Evolutionary conservation across 1,140 invertebrate species (phyloP).

Genomic region (Cardiocondyla obscurior): DNA sequence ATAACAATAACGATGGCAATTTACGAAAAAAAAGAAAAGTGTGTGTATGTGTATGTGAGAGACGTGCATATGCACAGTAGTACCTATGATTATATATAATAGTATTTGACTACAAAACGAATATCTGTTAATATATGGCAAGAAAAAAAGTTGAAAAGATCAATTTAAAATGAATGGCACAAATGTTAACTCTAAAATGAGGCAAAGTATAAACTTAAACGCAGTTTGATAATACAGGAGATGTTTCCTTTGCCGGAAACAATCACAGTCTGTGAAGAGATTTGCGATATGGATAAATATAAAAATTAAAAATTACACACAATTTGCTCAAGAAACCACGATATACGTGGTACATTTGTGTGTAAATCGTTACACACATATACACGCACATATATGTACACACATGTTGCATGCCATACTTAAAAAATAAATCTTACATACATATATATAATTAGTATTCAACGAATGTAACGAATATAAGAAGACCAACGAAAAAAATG

Average conservation of each 20-base stretch:
- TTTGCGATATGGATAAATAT: constrained; percentile 58
- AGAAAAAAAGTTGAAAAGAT: constrained; percentile 64
- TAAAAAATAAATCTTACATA: constrained; percentile 66
- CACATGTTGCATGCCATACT: neutral
- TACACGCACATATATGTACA: neutral
- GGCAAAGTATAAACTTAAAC: constrained; percentile 29
- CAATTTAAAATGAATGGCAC: constrained; percentile 72
- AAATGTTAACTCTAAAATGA: constrained; percentile 65
- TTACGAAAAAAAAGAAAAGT: constrained; percentile 7
- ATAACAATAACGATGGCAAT: constrained; percentile 3
- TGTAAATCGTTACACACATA: neutral
- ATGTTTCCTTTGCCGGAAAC: constrained; percentile 51
- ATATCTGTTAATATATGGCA: constrained; percentile 68
- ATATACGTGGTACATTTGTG: neutral
- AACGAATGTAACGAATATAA: constrained; percentile 75
- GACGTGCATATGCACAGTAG: neutral
- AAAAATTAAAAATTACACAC: constrained; percentile 40
- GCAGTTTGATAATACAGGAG: constrained; percentile 47
- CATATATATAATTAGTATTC: constrained; percentile 71
- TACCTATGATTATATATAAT: neutral
- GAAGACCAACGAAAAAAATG: constrained; percentile 74
- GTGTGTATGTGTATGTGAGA: neutral
- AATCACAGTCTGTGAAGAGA: constrained; percentile 69
- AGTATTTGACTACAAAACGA: constrained; percentile 19
- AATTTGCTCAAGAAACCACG: neutral